Percentiles rank a stretch among this genome's conserved stretches.
These are phyloP conservation scores for Diploptera punctata DNA, from an alignment of 2,888 invertebrate genomes.

Conservation along the genomic window DNA sequence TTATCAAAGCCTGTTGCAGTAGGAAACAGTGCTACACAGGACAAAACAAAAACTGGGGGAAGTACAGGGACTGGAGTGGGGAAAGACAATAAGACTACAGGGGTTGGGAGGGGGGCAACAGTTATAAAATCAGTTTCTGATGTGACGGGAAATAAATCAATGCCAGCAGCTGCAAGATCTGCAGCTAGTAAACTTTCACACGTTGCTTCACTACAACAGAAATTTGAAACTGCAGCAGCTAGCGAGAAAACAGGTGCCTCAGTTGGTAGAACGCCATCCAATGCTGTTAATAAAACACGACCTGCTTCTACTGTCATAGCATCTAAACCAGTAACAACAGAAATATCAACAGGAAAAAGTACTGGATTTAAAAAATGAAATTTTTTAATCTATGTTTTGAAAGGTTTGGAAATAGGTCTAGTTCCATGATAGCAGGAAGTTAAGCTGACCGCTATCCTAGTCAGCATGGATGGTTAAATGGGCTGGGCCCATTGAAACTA, in stretches of 20 bases:
- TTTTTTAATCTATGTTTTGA: not conserved
- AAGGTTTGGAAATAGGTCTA: too few species aligned
- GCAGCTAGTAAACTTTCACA: slow-evolving; percentile 67
- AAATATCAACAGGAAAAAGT: slow-evolving; percentile 21
- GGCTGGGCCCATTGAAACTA: not conserved
- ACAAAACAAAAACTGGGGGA: slow-evolving; percentile 8
- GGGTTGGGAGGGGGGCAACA: slow-evolving; percentile 16
- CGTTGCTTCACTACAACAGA: slow-evolving; percentile 79
- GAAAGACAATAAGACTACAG: not conserved
- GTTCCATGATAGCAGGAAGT: too few species aligned
- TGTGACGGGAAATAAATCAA: slow-evolving; percentile 45
- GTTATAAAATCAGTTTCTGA: slow-evolving; percentile 39
- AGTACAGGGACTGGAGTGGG: not conserved
- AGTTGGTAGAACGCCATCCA: slow-evolving; percentile 5
- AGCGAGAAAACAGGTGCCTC: slow-evolving; percentile 18
- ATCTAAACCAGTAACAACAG: not conserved
- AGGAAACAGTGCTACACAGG: not conserved
- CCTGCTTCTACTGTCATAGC: not conserved
- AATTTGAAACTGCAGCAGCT: slow-evolving; percentile 67
- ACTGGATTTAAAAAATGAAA: slow-evolving; percentile 28
- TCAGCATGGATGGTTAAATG: not conserved
- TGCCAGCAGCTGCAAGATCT: slow-evolving; percentile 57
- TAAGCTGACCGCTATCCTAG: not conserved
- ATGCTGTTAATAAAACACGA: not conserved
- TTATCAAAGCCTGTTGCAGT: slow-evolving; percentile 3